Evolutionary conservation across 2,797 vertebrate genomes (phyloP), one percentile per base, ranked within the genome.

Genomic region (Chloroceryle inda): DNA sequence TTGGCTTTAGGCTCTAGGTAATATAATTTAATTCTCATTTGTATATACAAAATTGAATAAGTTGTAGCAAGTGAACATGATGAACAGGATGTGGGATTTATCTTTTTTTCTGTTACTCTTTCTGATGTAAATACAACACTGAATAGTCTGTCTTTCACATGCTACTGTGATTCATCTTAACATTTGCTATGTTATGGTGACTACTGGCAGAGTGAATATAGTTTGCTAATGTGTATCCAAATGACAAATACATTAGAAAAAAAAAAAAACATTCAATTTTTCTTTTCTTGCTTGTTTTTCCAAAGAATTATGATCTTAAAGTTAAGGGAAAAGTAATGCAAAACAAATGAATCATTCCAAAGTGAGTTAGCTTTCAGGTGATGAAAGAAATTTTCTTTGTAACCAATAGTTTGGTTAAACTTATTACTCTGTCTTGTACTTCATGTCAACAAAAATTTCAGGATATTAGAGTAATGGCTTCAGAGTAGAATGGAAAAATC

Each of bases 1-100:
- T 89, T 88, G 96, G 91, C n/a, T 92, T 93, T 91, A 95, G 69
- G 71, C 42, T 77, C 55, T 24, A 59, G 35, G 40, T 96, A 97
- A 97, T 95, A 82, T 75, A 86, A 94, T 95, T 96, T 93, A 94
- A 94, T 81, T 89, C n/a, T 92, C 52, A 94, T 94, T 95, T 94
- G 63, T 85, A 78, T 67, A 84, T 73, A 91, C 24, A 18, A 93
- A 97, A 96, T 96, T 89, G 92, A 95, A 95, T 97, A 97, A 95
- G 33, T 66, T 93, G 17, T 67, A 96, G 85, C 58, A 85, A 91
- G 80, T 64, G 76, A 94, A 92, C 27, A 92, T 66, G 66, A 67
- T 91, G 59, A 91, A 66, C 45, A 76, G 45, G 64, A 58, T 18
- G 3, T 79, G 53, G n/a, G 56, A 67, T 91, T 95, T 78, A 58